Conservation (phyloP, 2,797 vertebrate genomes). For the Discoglossus pictus region DNA sequence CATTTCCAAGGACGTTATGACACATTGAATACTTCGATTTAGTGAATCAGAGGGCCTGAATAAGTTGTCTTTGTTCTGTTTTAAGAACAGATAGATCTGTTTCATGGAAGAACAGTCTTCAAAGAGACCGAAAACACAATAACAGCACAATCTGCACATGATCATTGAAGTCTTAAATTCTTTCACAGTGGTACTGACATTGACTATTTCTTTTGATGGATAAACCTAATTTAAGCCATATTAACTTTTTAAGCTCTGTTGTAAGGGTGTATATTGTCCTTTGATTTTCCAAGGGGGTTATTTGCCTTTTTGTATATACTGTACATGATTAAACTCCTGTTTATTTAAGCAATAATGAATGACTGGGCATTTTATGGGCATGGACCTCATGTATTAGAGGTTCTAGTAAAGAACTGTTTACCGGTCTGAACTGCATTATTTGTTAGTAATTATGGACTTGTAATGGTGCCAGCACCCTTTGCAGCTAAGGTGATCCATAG, state of each 20-base stretch:
- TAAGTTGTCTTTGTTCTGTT: constrained; percentile 35
- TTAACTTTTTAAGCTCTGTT: constrained; percentile 36
- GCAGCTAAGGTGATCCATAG: too few relatives aligned
- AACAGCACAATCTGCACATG: not conserved
- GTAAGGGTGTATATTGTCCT: constrained; percentile 39
- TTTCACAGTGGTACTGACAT: constrained; percentile 1
- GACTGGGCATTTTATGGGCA: constrained; percentile 17
- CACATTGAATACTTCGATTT: constrained; percentile 5
- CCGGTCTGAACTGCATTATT: too few relatives aligned
- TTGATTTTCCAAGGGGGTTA: constrained; percentile 36
- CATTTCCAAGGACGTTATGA: constrained; percentile 3
- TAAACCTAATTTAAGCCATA: constrained; percentile 37
- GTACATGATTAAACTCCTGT: constrained; percentile 24
- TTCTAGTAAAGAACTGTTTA: not conserved
- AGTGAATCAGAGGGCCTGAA: not conserved
- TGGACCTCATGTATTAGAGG: not conserved
- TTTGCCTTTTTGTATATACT: constrained; percentile 41
- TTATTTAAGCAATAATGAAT: constrained; percentile 42
- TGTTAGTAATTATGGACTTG: too few relatives aligned
- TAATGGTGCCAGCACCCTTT: too few relatives aligned
- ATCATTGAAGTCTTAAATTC: not conserved
- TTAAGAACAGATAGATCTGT: constrained; percentile 24
- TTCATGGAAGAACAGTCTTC: not conserved
- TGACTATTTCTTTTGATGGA: not conserved
- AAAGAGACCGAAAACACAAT: not conserved